Percentiles rank a stretch among this genome's conserved stretches.
Evolutionary conservation across 2,113 vertebrate species (phyloP).

Genomic region (Athene noctua): DNA sequence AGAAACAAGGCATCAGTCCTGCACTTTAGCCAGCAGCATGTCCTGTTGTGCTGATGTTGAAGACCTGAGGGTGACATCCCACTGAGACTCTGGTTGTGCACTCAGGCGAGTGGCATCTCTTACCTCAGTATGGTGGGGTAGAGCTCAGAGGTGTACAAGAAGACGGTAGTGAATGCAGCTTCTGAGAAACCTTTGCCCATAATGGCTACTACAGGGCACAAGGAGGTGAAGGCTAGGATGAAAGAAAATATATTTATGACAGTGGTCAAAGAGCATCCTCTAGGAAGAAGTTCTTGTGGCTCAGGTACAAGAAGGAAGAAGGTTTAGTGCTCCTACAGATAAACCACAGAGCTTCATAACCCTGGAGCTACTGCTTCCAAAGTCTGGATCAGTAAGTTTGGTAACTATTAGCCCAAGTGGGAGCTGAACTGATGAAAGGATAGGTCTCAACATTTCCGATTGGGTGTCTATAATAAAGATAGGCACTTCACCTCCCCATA

Average conservation of each 20-base stretch:
- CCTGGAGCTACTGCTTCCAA: not conserved
- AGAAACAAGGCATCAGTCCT: not conserved
- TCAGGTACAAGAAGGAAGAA: not conserved
- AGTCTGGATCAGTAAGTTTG: not conserved
- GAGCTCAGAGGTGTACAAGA: slow-evolving; percentile 84
- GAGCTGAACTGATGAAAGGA: not conserved
- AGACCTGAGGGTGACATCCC: not conserved
- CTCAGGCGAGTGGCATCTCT: not conserved
- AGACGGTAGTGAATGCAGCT: slow-evolving; percentile 77
- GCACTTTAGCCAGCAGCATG: not conserved
- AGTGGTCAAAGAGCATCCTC: not conserved
- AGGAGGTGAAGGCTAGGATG: slow-evolving; percentile 62
- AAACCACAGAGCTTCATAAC: not conserved
- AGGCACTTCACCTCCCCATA: not conserved
- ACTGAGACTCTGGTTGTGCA: not conserved
- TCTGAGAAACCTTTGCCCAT: slow-evolving; percentile 82
- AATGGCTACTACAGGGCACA: slow-evolving; percentile 72
- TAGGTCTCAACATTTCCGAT: not conserved
- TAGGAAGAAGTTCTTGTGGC: not conserved
- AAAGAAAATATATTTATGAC: not conserved
- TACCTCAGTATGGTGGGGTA: slow-evolving; percentile 88
- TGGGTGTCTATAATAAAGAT: not conserved
- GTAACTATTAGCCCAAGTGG: not conserved
- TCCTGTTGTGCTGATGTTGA: not conserved
- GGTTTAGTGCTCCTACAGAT: not conserved